These are phyloP conservation scores for Lithodes maja DNA, from an alignment of 2,888 invertebrate species.

Conservation along the genomic window DNA sequence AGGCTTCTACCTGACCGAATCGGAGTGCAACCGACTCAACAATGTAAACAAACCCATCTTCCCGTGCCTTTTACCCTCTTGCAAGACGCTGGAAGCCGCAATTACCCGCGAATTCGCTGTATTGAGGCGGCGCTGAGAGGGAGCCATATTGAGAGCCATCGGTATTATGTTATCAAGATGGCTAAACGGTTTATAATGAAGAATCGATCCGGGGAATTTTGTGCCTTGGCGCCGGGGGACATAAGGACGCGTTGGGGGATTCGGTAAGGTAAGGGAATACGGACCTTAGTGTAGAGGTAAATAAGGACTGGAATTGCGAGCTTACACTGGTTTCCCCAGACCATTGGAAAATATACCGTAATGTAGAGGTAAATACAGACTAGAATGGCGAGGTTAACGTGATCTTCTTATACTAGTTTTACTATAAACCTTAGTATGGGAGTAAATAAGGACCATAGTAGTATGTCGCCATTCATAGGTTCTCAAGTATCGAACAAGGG, in stretches of 20 bases:
- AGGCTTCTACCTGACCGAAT: not conserved
- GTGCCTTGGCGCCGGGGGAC: conserved; percentile 28
- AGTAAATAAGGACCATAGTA: not conserved
- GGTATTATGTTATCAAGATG: conserved; percentile 48
- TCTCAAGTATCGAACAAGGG: not conserved
- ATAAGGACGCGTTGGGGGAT: conserved; percentile 32
- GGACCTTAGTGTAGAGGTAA: not conserved
- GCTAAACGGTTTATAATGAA: conserved; percentile 52
- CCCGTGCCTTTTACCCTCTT: not conserved
- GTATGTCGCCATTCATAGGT: not conserved
- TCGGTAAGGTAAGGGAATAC: not conserved
- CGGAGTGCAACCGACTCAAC: not conserved
- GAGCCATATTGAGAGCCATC: conserved; percentile 22
- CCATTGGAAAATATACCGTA: not conserved
- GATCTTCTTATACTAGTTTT: too few species aligned
- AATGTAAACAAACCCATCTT: not conserved
- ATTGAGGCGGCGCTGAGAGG: not conserved
- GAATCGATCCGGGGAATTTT: conserved; percentile 33
- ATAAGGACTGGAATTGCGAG: not conserved
- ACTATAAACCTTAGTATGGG: not conserved
- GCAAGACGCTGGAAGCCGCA: not conserved
- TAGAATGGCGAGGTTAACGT: not conserved
- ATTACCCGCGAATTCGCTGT: not conserved
- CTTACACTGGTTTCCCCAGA: not conserved
- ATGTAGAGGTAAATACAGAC: not conserved